These are phyloP conservation scores for Erpetoichthys calabaricus DNA, from an alignment of 2,797 vertebrate species.

Conservation along the genomic window DNA sequence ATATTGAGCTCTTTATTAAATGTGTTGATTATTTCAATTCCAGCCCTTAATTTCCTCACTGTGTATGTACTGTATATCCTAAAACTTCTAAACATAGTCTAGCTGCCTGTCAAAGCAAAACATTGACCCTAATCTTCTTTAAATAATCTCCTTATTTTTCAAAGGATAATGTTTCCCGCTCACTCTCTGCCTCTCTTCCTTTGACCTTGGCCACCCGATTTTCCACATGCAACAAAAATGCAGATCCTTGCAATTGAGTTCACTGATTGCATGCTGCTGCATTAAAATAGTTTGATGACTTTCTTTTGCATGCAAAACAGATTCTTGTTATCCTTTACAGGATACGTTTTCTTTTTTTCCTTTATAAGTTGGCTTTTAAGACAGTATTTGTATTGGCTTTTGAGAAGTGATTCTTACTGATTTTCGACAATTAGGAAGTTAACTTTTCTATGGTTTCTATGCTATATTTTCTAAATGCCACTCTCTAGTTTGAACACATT, in stretches of 20 bases:
- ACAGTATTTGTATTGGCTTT: no score
- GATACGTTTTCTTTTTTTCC: background rate
- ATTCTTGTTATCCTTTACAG: background rate
- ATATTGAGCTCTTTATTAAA: no score
- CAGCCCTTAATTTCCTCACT: no score
- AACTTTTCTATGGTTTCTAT: no score
- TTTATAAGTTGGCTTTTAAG: background rate
- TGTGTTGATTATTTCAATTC: no score
- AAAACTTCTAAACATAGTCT: background rate
- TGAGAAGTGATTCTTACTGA: no score
- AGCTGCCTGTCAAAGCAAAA: background rate
- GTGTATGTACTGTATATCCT: background rate
- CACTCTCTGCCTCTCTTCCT: background rate
- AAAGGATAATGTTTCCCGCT: background rate
- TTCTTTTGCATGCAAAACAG: background rate
- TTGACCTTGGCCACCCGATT: conserved; percentile 2
- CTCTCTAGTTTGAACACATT: no score
- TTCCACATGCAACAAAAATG: background rate
- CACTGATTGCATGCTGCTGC: conserved; percentile 2
- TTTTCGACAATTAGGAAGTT: no score
- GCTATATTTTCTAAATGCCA: no score
- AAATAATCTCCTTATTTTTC: background rate
- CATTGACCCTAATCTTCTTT: background rate
- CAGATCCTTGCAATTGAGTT: background rate
- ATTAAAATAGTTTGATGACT: background rate